Percentiles rank a stretch among this genome's conserved stretches.
phyloP scores from a whole-genome alignment of 1,140 invertebrate genomes.

The Brachionus calyciflorus region DNA sequence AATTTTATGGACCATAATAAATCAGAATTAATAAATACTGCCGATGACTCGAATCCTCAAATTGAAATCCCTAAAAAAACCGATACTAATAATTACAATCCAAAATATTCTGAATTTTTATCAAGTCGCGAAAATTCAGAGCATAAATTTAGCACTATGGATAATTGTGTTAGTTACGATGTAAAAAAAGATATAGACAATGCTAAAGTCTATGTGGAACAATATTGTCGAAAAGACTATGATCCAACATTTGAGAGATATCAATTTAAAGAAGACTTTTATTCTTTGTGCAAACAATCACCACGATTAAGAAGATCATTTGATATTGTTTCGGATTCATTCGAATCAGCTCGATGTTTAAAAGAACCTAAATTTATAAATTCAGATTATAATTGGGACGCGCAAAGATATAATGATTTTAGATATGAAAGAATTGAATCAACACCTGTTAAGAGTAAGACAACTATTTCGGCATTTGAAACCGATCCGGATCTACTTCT shows the following conservation, averaged over 20 bases:
- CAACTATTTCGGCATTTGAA: slow-evolving; percentile 16
- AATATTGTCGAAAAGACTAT: too few relatives aligned
- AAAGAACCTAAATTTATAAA: slow-evolving; percentile 17
- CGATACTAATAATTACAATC: too few relatives aligned
- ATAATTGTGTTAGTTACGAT: slow-evolving; percentile 7
- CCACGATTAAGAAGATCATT: not conserved
- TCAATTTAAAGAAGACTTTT: slow-evolving; percentile 23
- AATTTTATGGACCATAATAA: slow-evolving; percentile 15
- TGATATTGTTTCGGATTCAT: slow-evolving; percentile 3
- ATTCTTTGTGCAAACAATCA: not conserved
- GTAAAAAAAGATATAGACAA: not conserved
- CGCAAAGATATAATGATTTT: not conserved
- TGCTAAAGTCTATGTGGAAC: not conserved
- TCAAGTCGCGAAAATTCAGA: not conserved
- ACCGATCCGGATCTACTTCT: not conserved
- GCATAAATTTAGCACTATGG: not conserved
- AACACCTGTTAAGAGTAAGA: not conserved
- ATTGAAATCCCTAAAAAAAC: too few relatives aligned
- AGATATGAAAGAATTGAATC: not conserved
- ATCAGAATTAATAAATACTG: not conserved
- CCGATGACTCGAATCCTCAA: not conserved
- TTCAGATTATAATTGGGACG: not conserved
- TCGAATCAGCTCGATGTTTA: not conserved
- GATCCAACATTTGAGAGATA: slow-evolving; percentile 4
- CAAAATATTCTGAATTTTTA: not conserved